These are phyloP conservation scores for Deilephila elpenor DNA, from an alignment of 2,888 invertebrate genomes.

Conservation along the genomic window DNA sequence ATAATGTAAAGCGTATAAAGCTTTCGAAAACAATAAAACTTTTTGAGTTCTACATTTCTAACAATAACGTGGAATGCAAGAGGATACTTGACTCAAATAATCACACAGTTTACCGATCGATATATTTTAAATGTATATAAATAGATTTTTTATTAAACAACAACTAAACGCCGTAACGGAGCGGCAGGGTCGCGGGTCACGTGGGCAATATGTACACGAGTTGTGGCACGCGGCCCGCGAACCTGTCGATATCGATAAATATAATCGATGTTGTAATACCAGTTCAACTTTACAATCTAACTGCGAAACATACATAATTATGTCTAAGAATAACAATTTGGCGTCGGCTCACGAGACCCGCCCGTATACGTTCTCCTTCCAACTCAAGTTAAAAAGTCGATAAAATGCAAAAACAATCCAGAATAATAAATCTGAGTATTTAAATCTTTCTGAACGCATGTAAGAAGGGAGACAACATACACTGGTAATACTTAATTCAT, in stretches of 20 bases:
- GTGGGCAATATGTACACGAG: conserved; percentile 32
- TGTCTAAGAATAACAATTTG: neutral
- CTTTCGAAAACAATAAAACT: conserved; percentile 43
- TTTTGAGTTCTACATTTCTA: conserved; percentile 55
- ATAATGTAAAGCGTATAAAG: conserved; percentile 48
- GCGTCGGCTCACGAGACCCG: conserved; percentile 3
- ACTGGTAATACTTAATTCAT: conserved; percentile 6
- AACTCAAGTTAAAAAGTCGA: neutral
- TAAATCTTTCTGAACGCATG: neutral
- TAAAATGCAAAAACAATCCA: conserved; percentile 15
- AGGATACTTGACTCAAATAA: conserved; percentile 58
- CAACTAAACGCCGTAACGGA: conserved; percentile 40
- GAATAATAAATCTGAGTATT: neutral
- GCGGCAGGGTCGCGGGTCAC: neutral
- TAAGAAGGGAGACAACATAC: neutral
- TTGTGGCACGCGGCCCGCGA: neutral
- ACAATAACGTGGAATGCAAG: conserved; percentile 79
- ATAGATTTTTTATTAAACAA: conserved; percentile 47
- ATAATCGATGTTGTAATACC: neutral
- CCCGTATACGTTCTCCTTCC: neutral
- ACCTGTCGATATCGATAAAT: neutral
- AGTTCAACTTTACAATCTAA: conserved; percentile 14
- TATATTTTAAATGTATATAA: conserved; percentile 58
- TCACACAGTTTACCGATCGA: conserved; percentile 41
- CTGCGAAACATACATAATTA: conserved; percentile 4